These are phyloP conservation scores for Liopterus haemorrhoidalis DNA, from an alignment of 2,888 invertebrate species.

Conservation along the genomic window DNA sequence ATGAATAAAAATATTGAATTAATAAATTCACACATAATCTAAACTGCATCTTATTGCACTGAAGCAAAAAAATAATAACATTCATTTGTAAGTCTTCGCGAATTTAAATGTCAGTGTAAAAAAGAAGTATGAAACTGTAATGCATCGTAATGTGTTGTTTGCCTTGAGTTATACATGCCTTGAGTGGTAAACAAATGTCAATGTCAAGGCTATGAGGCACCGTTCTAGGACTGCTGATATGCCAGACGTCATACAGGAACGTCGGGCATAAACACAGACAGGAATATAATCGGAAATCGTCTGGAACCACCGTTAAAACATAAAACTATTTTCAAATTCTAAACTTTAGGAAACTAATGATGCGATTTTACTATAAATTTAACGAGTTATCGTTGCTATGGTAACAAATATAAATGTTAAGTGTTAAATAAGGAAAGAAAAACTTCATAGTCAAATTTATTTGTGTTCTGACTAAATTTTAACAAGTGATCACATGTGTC, in stretches of 20 bases:
- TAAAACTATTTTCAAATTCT: too few species aligned
- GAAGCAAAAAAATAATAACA: background rate
- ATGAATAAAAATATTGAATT: background rate
- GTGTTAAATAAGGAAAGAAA: too few species aligned
- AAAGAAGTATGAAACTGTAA: conserved; percentile 17
- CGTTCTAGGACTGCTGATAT: conserved; percentile 11
- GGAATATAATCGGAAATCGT: too few species aligned
- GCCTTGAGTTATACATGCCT: conserved; percentile 14
- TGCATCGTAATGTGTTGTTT: conserved; percentile 20
- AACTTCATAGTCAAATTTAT: too few species aligned
- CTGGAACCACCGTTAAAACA: too few species aligned
- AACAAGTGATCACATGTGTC: too few species aligned
- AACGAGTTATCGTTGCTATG: too few species aligned
- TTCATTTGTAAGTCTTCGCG: background rate
- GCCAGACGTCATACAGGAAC: conserved; percentile 8
- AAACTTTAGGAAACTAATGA: too few species aligned
- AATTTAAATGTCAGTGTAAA: conserved; percentile 15
- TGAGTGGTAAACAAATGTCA: conserved; percentile 17
- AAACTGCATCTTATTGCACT: background rate
- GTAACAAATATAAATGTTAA: too few species aligned
- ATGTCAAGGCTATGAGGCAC: conserved; percentile 16
- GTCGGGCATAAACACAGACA: too few species aligned
- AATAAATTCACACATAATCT: background rate
- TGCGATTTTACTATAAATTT: too few species aligned
- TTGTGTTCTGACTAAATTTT: too few species aligned